Conservation (phyloP, 2,113 vertebrate species). For the Cygnus buccinator region DNA sequence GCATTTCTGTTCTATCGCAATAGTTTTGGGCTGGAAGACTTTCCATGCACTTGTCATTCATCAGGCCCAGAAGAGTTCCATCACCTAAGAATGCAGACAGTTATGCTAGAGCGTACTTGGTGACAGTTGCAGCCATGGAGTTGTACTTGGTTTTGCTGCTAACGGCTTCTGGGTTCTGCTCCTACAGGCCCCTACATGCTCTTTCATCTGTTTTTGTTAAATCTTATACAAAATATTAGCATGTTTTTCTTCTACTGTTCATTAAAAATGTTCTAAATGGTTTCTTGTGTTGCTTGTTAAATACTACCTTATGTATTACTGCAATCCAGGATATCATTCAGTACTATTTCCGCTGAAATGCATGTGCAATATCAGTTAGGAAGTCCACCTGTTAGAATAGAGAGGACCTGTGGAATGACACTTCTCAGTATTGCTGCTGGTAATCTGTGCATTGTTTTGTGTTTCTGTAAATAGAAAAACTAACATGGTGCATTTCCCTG, state of each 20-base stretch:
- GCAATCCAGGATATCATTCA: not conserved
- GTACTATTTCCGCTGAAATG: not conserved
- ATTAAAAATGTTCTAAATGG: not conserved
- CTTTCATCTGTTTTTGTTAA: not conserved
- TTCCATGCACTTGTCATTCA: not conserved
- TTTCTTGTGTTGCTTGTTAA: not conserved
- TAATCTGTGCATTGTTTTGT: not conserved
- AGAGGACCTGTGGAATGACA: not conserved
- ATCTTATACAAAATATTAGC: not conserved
- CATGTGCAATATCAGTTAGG: fast-evolving
- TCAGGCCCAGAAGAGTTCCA: not conserved
- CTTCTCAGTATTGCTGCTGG: not conserved
- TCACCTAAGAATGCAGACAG: no score
- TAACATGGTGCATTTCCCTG: not conserved
- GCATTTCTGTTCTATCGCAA: not conserved
- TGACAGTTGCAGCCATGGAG: not conserved
- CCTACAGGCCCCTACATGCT: not conserved
- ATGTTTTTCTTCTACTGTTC: not conserved
- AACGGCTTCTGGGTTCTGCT: not conserved
- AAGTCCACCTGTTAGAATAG: not conserved
- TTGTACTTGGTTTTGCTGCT: not conserved
- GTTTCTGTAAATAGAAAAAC: not conserved
- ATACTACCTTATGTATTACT: fast-evolving
- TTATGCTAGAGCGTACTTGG: not conserved
- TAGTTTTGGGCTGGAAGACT: not conserved